A percentile compares a stretch with the other conserved stretches of the same genome.
phyloP scores from a whole-genome alignment of 2,113 vertebrate species.

The Electrona antarctica region DNA sequence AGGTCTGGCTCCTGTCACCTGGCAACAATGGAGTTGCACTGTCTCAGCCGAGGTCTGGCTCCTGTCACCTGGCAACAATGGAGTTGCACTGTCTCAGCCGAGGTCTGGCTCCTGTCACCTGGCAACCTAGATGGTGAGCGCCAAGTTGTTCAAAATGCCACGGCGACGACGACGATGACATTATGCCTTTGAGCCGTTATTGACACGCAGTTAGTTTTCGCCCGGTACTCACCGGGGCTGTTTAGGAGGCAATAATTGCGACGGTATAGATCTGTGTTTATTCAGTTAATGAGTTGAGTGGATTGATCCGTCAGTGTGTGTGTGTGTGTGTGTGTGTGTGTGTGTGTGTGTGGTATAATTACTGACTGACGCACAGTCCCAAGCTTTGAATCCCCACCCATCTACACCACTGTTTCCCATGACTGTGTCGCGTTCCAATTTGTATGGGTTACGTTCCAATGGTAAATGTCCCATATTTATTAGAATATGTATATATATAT shows the following conservation, averaged over 20 bases:
- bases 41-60: no score
- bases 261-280: conserved; percentile 66
- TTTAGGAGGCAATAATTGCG: conserved; percentile 71
- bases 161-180: conserved; percentile 42
- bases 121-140: conserved; percentile 51
- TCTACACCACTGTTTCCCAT: not conserved
- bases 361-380: conserved; percentile 52
- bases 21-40: no score
- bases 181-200: conserved; percentile 58
- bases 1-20: conserved; percentile 52
- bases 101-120: conserved; percentile 42
- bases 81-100: no score
- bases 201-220: conserved; percentile 67
- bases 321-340: not conserved
- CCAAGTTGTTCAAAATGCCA: conserved; percentile 53
- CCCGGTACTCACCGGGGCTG: conserved; percentile 65
- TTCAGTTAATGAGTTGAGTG: conserved; percentile 57
- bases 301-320: conserved; percentile 50
- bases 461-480: no score
- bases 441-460: no score
- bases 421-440: no score
- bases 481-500: no score
- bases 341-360: conserved; percentile 27
- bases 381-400: conserved; percentile 12
- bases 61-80: conserved; percentile 63